Base-by-base conservation (phyloP, 2,888 invertebrate species). In the Autographa gamma region DNA sequence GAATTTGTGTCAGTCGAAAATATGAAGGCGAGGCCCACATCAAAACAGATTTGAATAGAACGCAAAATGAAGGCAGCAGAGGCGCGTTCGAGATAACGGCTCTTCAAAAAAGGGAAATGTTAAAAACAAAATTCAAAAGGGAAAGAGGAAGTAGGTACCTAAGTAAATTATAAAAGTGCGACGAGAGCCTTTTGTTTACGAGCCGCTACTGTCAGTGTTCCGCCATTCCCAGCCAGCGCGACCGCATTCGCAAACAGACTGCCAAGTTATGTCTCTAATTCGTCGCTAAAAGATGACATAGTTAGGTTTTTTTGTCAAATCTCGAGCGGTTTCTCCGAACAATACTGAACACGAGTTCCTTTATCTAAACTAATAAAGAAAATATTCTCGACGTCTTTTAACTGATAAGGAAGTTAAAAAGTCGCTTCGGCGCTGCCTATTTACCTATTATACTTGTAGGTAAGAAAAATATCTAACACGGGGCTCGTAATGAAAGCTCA, bases 151-250 rank as follows among this genome's bases (percentile, higher is more conserved):
- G 89, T 87, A 87, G 87, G 82, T 88, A 86, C 86, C 89, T 91
- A 90, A 92, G 92, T 92, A 91, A 93, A 93, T 93, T 93, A 93
- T 92, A 91, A 90, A 93, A 93, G 90, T 91, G 89, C 87, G 88
- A 84, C 85, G 88, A 88, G 89, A 85, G 87, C 85, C 91, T 90
- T 93, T 92, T 93, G 92, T 93, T 90, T 91, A 86, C 88, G 86
- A 83, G 77, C 83, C 85, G 86, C 87, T 85, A 84, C 90, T 89
- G 91, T 87, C 88, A 85, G 88, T 84, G 85, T 85, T 82, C 83
- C 78, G 77, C 80, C 88, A 86, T 89, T 89, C 84, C 77, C 84
- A 85, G 76, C 79, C 76, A 75, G 69, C 71, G 85, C 81, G 81
- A 85, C 85, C 85, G 86, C 86, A 86, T 88, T 88, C 85, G 85